These are phyloP conservation scores for Xenentodon cancila DNA, from an alignment of 2,797 vertebrate genomes.

Conservation along the genomic window DNA sequence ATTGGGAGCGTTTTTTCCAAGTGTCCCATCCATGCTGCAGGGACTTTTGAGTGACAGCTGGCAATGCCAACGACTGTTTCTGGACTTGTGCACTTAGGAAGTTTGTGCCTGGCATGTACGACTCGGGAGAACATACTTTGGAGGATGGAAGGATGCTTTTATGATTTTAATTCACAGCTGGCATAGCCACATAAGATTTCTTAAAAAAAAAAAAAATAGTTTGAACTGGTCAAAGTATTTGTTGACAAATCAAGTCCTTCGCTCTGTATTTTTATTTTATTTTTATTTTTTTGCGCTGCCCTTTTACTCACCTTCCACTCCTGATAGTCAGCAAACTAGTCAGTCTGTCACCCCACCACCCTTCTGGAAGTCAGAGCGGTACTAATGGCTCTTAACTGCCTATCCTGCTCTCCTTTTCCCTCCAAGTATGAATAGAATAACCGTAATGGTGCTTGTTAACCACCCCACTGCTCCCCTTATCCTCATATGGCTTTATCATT, in stretches of 20 bases:
- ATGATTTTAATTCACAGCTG: too few relatives aligned
- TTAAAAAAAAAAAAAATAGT: too few relatives aligned
- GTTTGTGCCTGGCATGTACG: too few relatives aligned
- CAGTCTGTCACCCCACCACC: constrained; percentile 46
- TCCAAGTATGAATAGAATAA: constrained; percentile 81
- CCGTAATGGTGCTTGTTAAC: constrained; percentile 92
- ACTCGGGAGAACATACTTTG: too few relatives aligned
- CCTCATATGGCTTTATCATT: constrained; percentile 86
- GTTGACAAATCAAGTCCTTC: neutral
- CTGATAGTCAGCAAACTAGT: constrained; percentile 57
- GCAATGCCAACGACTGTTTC: too few relatives aligned
- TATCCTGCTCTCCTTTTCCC: constrained; percentile 17
- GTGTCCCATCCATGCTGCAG: too few relatives aligned
- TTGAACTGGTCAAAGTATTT: neutral
- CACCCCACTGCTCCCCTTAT: constrained; percentile 89
- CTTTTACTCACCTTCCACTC: constrained; percentile 16
- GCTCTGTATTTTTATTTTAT: neutral
- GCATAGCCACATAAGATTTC: too few relatives aligned
- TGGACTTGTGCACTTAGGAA: too few relatives aligned
- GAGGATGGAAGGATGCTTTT: too few relatives aligned
- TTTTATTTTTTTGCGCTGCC: neutral
- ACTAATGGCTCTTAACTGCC: constrained; percentile 68
- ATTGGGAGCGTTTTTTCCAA: too few relatives aligned
- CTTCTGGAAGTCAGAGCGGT: constrained; percentile 49
- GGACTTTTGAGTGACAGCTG: too few relatives aligned